phyloP scores from a whole-genome alignment of 2,888 invertebrate genomes.

The Hydroisotoma schaefferi region DNA sequence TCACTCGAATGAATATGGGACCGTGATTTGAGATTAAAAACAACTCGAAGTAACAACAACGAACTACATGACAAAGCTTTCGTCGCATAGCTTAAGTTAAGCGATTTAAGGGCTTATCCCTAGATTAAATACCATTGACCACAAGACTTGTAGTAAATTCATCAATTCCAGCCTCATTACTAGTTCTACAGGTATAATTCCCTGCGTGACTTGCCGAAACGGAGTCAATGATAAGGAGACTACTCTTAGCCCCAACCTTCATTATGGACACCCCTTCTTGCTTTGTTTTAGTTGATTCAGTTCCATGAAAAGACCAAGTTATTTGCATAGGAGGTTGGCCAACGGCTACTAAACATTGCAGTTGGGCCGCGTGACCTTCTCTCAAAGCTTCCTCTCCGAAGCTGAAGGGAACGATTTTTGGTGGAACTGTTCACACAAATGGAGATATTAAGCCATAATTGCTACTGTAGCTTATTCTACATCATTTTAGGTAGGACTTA shows the following conservation, averaged over 20 bases:
- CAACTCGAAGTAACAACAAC: too few species aligned
- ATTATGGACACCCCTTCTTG: conserved; percentile 58
- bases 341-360: conserved; percentile 67
- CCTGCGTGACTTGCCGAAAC: conserved; percentile 67
- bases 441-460: too few species aligned
- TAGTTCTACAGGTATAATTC: conserved; percentile 67
- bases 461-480: too few species aligned
- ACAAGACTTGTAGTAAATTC: conserved; percentile 67
- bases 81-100: too few species aligned
- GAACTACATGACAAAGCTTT: too few species aligned
- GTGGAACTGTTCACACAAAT: too few species aligned
- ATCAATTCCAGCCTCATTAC: conserved; percentile 66
- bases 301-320: conserved; percentile 69
- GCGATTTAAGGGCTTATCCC: conserved; percentile 48
- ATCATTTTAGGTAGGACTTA: too few species aligned
- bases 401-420: conserved; percentile 58
- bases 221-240: conserved; percentile 63
- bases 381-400: conserved; percentile 68
- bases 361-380: conserved; percentile 69
- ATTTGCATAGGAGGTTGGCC: conserved; percentile 76
- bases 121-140: conserved; percentile 58
- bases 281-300: conserved; percentile 42
- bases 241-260: conserved; percentile 58
- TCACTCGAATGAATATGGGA: too few species aligned
- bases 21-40: too few species aligned